Evolutionary conservation across 2,113 vertebrate species (phyloP).

Genomic region (Paracyprichromis sp.): DNA sequence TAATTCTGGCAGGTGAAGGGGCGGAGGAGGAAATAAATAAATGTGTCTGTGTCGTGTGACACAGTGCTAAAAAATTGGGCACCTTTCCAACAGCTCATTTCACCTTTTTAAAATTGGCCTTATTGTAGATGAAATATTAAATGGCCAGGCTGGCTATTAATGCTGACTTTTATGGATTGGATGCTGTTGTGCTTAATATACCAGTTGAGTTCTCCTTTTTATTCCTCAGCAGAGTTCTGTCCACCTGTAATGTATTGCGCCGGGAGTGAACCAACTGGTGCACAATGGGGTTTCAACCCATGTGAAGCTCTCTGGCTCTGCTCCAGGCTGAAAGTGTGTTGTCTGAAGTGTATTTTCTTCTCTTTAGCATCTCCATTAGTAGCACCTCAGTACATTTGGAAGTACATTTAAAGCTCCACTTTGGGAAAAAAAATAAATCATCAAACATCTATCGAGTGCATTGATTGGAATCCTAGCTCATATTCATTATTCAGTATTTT

Average conservation of each 20-base stretch:
- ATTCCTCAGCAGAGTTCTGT: slow-evolving; percentile 66
- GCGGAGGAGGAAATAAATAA: slow-evolving; percentile 51
- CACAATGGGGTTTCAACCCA: slow-evolving; percentile 60
- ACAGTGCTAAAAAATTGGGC: slow-evolving; percentile 55
- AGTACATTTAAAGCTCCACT: background rate
- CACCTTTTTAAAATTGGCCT: slow-evolving; percentile 71
- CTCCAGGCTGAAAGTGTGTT: slow-evolving; percentile 44
- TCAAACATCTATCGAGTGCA: background rate
- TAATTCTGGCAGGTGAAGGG: slow-evolving; percentile 63
- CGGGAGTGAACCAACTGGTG: slow-evolving; percentile 28
- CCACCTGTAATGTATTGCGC: slow-evolving; percentile 65
- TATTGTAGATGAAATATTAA: slow-evolving; percentile 77
- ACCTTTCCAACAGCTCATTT: slow-evolving; percentile 65
- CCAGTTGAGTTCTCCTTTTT: slow-evolving; percentile 68
- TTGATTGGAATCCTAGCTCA: background rate
- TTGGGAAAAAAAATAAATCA: background rate
- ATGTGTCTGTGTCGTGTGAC: slow-evolving; percentile 56
- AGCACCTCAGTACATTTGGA: background rate
- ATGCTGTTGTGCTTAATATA: slow-evolving; percentile 69
- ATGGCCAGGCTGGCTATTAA: slow-evolving; percentile 65
- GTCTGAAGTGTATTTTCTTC: background rate
- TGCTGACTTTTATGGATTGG: slow-evolving; percentile 73
- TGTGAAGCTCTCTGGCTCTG: slow-evolving; percentile 50
- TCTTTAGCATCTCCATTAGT: background rate
- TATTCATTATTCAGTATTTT: background rate